These are phyloP conservation scores for Drosophila sordidula DNA, from an alignment of 2,888 invertebrate genomes.

Conservation along the genomic window DNA sequence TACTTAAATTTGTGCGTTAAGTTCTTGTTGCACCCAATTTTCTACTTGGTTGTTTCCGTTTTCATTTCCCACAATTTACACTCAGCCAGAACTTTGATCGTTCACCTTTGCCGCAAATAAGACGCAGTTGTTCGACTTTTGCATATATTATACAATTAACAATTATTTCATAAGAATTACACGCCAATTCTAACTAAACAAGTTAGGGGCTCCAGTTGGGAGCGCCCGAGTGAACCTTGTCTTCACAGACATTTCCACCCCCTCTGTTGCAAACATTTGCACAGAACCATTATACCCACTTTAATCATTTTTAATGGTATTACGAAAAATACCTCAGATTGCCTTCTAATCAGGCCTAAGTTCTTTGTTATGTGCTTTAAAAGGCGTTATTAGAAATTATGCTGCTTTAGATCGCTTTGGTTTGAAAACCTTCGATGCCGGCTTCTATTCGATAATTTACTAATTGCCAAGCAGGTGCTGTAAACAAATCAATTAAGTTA, in stretches of 20 bases:
- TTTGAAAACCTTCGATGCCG: background rate
- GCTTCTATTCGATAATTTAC: background rate
- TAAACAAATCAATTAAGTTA: conserved; percentile 7
- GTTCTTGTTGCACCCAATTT: background rate
- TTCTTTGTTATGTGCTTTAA: no score
- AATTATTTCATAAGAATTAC: background rate
- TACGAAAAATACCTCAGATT: no score
- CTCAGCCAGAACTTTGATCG: background rate
- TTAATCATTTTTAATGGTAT: no score
- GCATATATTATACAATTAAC: background rate
- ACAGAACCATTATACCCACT: no score
- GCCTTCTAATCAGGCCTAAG: no score
- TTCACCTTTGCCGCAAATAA: background rate
- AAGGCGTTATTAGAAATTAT: no score
- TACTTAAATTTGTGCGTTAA: background rate
- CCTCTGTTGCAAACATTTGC: no score
- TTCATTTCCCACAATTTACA: background rate
- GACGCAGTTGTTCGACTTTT: background rate
- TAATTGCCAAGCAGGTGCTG: background rate
- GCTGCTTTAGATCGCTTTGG: no score
- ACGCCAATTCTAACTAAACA: background rate
- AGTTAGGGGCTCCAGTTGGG: no score
- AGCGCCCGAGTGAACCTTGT: no score
- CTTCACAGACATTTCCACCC: no score
- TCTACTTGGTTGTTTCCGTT: background rate